A percentile compares a stretch with the other conserved stretches of the same genome.
These are phyloP conservation scores for Psylliodes chrysocephalus DNA, from an alignment of 2,888 invertebrate species.

Conservation along the genomic window DNA sequence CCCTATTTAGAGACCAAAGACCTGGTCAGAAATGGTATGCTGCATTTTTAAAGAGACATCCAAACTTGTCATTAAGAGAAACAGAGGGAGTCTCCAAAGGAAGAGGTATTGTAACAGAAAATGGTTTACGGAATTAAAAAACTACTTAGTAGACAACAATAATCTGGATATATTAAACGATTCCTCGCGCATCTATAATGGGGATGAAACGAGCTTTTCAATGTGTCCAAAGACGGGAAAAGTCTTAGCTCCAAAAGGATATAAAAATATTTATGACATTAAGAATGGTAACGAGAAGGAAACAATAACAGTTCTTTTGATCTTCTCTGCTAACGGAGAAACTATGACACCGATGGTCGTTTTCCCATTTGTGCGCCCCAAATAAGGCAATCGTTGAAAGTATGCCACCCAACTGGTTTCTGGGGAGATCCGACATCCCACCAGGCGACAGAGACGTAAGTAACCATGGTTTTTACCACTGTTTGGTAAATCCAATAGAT, in stretches of 20 bases:
- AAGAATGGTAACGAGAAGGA: constrained; percentile 9
- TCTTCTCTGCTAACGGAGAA: constrained; percentile 13
- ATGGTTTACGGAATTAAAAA: constrained; percentile 20
- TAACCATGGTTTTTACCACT: too few relatives aligned
- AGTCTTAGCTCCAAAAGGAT: too few relatives aligned
- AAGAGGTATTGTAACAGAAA: constrained; percentile 15
- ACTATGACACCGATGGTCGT: constrained; percentile 6
- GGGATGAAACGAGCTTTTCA: constrained; percentile 46
- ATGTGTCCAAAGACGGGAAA: too few relatives aligned
- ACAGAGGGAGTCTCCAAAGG: constrained; percentile 15
- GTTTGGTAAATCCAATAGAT: too few relatives aligned
- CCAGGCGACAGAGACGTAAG: too few relatives aligned
- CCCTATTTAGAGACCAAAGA: constrained; percentile 4
- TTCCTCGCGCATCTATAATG: constrained; percentile 37
- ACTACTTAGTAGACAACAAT: constrained; percentile 40
- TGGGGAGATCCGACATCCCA: constrained; percentile 31
- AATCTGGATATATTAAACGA: constrained; percentile 18
- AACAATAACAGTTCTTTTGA: constrained; percentile 1
- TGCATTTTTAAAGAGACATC: constrained; percentile 10
- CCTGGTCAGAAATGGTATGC: constrained; percentile 9
- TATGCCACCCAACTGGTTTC: constrained; percentile 40
- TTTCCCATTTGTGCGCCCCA: background rate
- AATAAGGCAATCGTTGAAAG: constrained; percentile 14
- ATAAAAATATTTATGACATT: constrained; percentile 5
- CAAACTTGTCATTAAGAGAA: constrained; percentile 5